Base-by-base conservation (phyloP, 2,113 vertebrate genomes). In the Chionis minor region DNA sequence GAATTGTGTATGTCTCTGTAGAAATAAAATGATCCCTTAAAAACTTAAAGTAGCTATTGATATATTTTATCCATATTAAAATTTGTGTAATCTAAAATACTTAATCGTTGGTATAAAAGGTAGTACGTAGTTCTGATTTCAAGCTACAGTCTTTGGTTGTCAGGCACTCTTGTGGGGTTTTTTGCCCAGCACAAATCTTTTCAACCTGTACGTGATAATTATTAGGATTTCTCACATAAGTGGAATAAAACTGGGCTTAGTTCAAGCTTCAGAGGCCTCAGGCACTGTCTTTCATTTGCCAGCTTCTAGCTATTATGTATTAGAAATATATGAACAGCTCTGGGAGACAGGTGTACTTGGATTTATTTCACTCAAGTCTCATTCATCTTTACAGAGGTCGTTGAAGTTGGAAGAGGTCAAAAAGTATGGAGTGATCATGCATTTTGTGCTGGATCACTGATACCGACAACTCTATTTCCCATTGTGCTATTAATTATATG, bases 251-350 rank as follows among this genome's bases (percentile, higher is more conserved):
- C 12, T 59, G 13, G 55, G 35, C 56, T 92, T 84, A 69, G 52
- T 87, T 72, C 81, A 75, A 89, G 32, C 35, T 87, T 80, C 69
- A 91, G 81, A 92, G 79, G 66, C 83, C 86, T 94, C 21, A 0
- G 78, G 73, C 70, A 61, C 70, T 62, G 38, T 79, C 86, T 87
- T 95, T 94, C 49, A 87, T 92, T 95, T 92, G 9, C 49, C 66
- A 85, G 42, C 51, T 87, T 77, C 83, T 45, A 92, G 49, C n/a
- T 90, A 74, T 70, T 88, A 73, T 66, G 24, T 63, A 69, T 83
- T 70, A 90, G 85, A 95, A 81, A 75, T 72, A 90, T 30, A 70
- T 54, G 54, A 84, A 93, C 44, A 40, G 79, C 33, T 91, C 45
- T 66, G 54, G 54, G 70, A 89, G 21, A 69, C 33, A 91, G 52